A percentile compares a stretch with the other conserved stretches of the same genome.
These are phyloP conservation scores for Lithobates sylvaticus DNA, from an alignment of 2,797 vertebrate genomes.

Conservation along the genomic window DNA sequence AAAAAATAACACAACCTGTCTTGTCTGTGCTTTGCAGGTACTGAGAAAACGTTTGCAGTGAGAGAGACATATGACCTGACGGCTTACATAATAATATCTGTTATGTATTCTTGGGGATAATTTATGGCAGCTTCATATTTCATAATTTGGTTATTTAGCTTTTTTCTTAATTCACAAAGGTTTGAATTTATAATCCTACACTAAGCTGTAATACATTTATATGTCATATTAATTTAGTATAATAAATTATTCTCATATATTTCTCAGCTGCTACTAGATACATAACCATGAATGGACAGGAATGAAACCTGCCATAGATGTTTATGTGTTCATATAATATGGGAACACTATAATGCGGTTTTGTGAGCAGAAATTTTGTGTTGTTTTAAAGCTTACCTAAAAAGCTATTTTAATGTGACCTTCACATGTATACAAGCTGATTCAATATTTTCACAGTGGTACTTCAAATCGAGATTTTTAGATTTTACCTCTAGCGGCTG, in stretches of 20 bases:
- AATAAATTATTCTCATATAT: neutral
- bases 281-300: neutral
- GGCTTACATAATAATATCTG: neutral
- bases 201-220: neutral
- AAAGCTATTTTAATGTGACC: neutral
- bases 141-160: slow-evolving; percentile 10
- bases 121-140: slow-evolving; percentile 5
- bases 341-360: neutral
- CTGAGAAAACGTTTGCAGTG: neutral
- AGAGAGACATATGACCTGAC: slow-evolving; percentile 12
- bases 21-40: slow-evolving; percentile 39
- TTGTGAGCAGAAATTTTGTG: neutral
- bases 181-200: neutral
- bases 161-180: neutral
- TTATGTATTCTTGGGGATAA: neutral
- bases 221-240: slow-evolving; percentile 7
- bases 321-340: neutral
- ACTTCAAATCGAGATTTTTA: too few relatives aligned
- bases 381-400: neutral
- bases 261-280: neutral
- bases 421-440: too few relatives aligned
- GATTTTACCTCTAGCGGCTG: too few relatives aligned
- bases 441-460: too few relatives aligned
- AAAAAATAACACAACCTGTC: slow-evolving; percentile 54
- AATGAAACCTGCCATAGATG: neutral